Evolutionary conservation across 2,888 invertebrate species (phyloP).

Genomic region (Pardosa pseudoannulata): DNA sequence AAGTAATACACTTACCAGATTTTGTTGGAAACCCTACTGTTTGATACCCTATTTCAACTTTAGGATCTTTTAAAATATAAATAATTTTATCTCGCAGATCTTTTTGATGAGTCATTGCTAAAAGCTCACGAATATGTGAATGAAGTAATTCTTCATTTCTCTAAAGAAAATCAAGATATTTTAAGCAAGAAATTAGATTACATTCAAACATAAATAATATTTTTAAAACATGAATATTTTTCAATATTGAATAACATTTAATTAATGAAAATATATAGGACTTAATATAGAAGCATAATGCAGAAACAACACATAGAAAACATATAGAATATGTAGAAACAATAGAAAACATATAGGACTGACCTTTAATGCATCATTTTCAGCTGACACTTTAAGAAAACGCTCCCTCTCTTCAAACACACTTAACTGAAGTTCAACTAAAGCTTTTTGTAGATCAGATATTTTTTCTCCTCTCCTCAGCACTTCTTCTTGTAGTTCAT

Average conservation of each 20-base stretch:
- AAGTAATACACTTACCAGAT: background rate
- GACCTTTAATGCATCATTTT: slow-evolving; percentile 60
- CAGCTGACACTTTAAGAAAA: slow-evolving; percentile 36
- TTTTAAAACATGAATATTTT: too few relatives aligned
- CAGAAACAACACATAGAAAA: too few relatives aligned
- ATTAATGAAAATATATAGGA: too few relatives aligned
- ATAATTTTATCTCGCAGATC: slow-evolving; percentile 55
- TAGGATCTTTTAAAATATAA: slow-evolving; percentile 50
- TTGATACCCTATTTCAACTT: slow-evolving; percentile 33
- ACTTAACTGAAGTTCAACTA: slow-evolving; percentile 52
- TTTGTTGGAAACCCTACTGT: background rate
- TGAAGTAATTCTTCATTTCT: slow-evolving; percentile 45
- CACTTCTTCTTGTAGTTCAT: slow-evolving; percentile 61
- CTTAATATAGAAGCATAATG: too few relatives aligned
- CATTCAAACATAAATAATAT: too few relatives aligned
- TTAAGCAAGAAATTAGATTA: too few relatives aligned
- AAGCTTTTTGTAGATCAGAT: slow-evolving; percentile 49
- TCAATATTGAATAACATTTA: too few relatives aligned
- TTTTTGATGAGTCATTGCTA: slow-evolving; percentile 30
- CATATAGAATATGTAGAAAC: too few relatives aligned
- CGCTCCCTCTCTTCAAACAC: slow-evolving; percentile 55
- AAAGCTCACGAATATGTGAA: slow-evolving; percentile 44
- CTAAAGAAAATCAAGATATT: background rate
- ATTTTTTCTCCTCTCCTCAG: slow-evolving; percentile 61
- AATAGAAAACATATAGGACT: too few relatives aligned